phyloP scores from a whole-genome alignment of 2,797 vertebrate species.

The Sebastes minor region DNA sequence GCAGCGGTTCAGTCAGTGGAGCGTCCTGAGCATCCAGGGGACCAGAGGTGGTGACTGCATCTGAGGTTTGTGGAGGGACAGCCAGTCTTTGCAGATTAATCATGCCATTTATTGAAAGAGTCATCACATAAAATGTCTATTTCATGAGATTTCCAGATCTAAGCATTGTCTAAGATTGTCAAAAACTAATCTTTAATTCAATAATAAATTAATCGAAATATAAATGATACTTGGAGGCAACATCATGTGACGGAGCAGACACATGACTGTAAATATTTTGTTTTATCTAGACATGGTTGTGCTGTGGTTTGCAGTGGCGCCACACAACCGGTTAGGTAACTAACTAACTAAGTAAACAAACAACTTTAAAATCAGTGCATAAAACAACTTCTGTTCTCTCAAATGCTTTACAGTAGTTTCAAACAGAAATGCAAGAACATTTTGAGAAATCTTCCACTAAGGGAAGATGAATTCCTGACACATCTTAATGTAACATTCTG shows the following conservation, averaged over 20 bases:
- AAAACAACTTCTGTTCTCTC: neutral
- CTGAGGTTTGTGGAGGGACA: constrained; percentile 13
- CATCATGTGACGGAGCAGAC: neutral
- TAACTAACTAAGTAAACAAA: neutral
- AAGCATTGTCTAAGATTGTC: neutral
- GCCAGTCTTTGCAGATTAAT: neutral
- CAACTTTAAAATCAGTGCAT: neutral
- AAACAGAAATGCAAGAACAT: neutral
- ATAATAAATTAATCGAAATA: neutral
- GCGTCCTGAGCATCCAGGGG: constrained; percentile 49
- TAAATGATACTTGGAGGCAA: neutral
- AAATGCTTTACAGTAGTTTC: neutral
- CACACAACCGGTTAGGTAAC: neutral
- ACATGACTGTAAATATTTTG: neutral
- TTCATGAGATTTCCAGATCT: neutral
- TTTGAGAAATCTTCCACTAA: neutral
- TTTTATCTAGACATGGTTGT: neutral
- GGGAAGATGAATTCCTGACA: neutral
- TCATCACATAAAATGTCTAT: neutral
- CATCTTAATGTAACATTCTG: neutral
- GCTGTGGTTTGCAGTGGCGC: neutral
- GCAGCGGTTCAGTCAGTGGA: constrained; percentile 77
- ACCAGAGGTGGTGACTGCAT: neutral
- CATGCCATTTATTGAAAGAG: neutral
- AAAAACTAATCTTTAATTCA: neutral